Evolutionary conservation across 1,140 invertebrate species (phyloP).

Genomic region (Cherax destructor): DNA sequence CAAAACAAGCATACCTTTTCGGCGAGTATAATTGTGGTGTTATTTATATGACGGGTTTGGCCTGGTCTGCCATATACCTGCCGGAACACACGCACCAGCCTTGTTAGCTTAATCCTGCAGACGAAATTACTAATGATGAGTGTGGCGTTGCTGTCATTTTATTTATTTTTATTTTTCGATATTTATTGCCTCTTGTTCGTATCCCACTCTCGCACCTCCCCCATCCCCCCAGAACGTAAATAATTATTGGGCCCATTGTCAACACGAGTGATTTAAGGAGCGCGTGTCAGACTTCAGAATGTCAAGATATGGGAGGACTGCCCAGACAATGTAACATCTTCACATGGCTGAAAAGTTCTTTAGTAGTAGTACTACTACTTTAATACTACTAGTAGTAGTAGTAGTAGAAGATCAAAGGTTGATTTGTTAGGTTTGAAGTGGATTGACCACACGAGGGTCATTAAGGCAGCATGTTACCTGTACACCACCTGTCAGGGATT

Average conservation of each 20-base stretch:
- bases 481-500: too few species aligned
- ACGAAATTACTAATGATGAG: conserved; percentile 24
- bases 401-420: too few species aligned
- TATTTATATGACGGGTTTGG: conserved; percentile 14
- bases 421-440: too few species aligned
- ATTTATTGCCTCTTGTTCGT: conserved; percentile 20
- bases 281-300: conserved; percentile 29
- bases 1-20: neutral
- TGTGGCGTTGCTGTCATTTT: conserved; percentile 21
- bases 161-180: conserved; percentile 22
- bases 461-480: too few species aligned
- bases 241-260: conserved; percentile 33
- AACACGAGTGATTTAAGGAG: conserved; percentile 23
- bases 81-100: conserved; percentile 18
- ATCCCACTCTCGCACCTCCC: neutral
- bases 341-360: too few species aligned
- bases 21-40: neutral
- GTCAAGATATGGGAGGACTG: conserved; percentile 25
- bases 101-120: neutral
- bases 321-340: neutral
- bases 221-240: neutral
- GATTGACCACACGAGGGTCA: too few species aligned
- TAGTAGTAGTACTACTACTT: too few species aligned
- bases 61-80: neutral
- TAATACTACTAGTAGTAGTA: too few species aligned